A percentile compares a stretch with the other conserved stretches of the same genome.
phyloP scores from a whole-genome alignment of 2,888 invertebrate genomes.

The Cheiracanthium punctorium region DNA sequence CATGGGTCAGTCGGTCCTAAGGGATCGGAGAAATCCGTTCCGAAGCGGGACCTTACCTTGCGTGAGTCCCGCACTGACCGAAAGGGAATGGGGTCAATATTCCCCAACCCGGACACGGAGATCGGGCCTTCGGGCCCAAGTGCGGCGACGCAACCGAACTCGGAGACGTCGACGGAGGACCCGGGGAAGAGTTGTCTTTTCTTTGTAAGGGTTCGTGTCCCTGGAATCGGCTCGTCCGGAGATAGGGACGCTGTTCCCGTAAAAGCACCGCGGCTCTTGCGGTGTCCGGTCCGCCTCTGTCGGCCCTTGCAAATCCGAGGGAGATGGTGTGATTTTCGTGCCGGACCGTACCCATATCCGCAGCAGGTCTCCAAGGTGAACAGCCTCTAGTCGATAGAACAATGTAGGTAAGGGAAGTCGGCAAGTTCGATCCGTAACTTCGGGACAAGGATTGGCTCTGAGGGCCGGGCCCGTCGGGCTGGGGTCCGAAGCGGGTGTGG shows the following conservation, averaged over 20 bases:
- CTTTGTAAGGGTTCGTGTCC: constrained; percentile 77
- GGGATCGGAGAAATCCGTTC: constrained; percentile 74
- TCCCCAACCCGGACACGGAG: constrained; percentile 74
- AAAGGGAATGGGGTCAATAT: constrained; percentile 28
- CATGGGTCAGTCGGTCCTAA: constrained; percentile 77
- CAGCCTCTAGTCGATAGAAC: constrained; percentile 83
- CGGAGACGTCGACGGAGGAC: constrained; percentile 75
- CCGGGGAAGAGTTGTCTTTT: constrained; percentile 78
- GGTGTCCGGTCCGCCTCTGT: constrained; percentile 74
- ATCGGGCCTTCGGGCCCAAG: constrained; percentile 67
- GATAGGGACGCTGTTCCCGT: constrained; percentile 75
- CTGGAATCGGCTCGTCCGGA: constrained; percentile 77
- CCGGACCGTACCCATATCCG: constrained; percentile 79
- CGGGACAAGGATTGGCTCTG: constrained; percentile 86
- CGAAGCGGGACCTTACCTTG: constrained; percentile 60
- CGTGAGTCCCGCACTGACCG: too few species aligned
- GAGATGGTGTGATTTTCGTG: constrained; percentile 67
- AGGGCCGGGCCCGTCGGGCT: constrained; percentile 80
- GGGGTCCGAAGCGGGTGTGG: constrained; percentile 78
- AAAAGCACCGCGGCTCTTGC: constrained; percentile 77
- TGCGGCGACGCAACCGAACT: constrained; percentile 76
- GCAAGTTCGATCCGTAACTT: constrained; percentile 80
- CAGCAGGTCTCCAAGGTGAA: constrained; percentile 86
- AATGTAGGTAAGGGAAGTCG: constrained; percentile 84
- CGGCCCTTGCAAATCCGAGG: constrained; percentile 70